Percentiles rank a stretch among this genome's conserved stretches.
Conservation (phyloP, 2,888 invertebrate species). For the Acanthosoma haemorrhoidale region DNA sequence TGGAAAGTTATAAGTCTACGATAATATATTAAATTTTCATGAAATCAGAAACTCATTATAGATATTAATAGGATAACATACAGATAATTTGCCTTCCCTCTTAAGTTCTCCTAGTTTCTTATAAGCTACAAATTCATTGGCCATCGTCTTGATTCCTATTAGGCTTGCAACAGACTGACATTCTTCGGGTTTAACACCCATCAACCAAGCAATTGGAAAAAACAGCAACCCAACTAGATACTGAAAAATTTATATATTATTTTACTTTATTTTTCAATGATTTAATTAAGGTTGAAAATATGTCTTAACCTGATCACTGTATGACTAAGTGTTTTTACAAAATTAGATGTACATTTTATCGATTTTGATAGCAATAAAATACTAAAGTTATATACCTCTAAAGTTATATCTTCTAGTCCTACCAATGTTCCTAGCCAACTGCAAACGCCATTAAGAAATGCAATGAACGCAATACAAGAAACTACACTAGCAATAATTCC, state of each 20-base stretch:
- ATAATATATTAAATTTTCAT: too few species aligned
- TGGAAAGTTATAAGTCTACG: slow-evolving; percentile 45
- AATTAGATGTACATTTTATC: too few species aligned
- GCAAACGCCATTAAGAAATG: slow-evolving; percentile 75
- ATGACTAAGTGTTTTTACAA: too few species aligned
- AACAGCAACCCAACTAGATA: slow-evolving; percentile 80
- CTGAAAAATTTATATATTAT: too few species aligned
- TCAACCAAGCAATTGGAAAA: slow-evolving; percentile 81
- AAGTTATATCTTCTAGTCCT: slow-evolving; percentile 55
- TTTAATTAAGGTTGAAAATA: too few species aligned
- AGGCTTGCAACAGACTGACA: slow-evolving; percentile 72
- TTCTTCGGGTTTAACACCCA: slow-evolving; percentile 63
- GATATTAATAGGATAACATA: slow-evolving; percentile 46
- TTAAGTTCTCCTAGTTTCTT: slow-evolving; percentile 64
- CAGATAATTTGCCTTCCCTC: slow-evolving; percentile 51
- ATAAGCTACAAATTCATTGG: slow-evolving; percentile 92
- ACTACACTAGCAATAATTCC: slow-evolving; percentile 88
- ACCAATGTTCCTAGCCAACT: slow-evolving; percentile 75
- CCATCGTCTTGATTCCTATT: slow-evolving; percentile 81
- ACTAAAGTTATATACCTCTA: slow-evolving; percentile 53
- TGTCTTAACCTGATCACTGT: too few species aligned
- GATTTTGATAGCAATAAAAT: too few species aligned
- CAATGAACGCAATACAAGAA: slow-evolving; percentile 82
- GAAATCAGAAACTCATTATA: too few species aligned
- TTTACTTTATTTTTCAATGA: too few species aligned